A percentile compares a stretch with the other conserved stretches of the same genome.
Conservation (phyloP, 2,797 vertebrate genomes). For the Ceyx erithaca region DNA sequence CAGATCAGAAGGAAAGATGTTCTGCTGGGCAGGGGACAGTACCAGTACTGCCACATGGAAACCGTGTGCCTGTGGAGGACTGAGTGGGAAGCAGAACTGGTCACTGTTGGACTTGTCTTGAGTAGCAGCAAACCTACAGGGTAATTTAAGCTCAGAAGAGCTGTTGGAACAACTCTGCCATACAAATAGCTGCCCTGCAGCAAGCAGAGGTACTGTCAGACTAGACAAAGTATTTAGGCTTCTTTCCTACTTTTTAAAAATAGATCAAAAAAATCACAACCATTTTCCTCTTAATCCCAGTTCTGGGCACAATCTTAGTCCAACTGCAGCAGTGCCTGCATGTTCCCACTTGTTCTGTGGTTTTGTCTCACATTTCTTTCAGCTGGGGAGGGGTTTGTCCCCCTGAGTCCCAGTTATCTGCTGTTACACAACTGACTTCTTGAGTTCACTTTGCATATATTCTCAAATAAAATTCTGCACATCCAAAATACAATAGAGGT, state of each 20-base stretch:
- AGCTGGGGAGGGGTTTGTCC: accelerated
- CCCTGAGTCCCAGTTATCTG: not conserved
- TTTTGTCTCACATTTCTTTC: not conserved
- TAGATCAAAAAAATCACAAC: not conserved
- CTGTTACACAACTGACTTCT: not conserved
- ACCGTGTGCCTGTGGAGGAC: not conserved
- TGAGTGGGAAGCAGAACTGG: not conserved
- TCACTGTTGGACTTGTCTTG: not conserved
- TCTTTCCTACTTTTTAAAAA: not conserved
- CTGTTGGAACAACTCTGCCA: not conserved
- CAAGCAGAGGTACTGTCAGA: not conserved
- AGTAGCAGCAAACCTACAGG: not conserved
- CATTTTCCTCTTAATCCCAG: not conserved
- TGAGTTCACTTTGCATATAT: not conserved
- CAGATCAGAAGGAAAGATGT: not conserved
- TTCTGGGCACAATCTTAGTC: not conserved
- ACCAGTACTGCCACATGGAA: not conserved
- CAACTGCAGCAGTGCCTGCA: not conserved
- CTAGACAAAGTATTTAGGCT: not conserved
- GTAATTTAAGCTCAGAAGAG: not conserved
- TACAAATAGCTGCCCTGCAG: not conserved
- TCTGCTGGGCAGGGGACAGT: not conserved
- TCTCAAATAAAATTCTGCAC: not conserved
- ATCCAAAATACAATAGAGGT: not conserved
- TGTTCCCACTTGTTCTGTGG: not conserved